Evolutionary conservation across 2,797 vertebrate species (phyloP), one percentile per base, ranked within the genome.

Genomic region (Sarcoramphus papa): DNA sequence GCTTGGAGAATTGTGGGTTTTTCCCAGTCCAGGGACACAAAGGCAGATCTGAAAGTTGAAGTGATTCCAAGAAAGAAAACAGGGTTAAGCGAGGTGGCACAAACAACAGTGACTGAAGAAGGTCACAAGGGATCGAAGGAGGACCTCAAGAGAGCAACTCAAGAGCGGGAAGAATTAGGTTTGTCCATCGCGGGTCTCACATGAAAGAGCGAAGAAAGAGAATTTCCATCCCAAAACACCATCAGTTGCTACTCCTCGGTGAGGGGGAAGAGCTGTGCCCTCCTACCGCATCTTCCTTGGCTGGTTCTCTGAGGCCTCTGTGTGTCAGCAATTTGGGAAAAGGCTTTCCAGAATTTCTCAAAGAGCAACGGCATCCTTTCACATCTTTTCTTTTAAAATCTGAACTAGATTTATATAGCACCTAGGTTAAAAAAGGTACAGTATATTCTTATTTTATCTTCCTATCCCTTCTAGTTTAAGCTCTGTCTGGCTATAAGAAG

Each of bases 161-260:
- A 90, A 51, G 35, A 80, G 41, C 0, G 0, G 15, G 22, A 92
- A 79, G 59, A 93, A 75, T 27, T 12, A 90, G 43, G 37, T 51
- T 88, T 77, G 41, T 72, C 62, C 47, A 75, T 25, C 0, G 0
- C 2, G 5, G 20, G 16, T 50, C 69, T 70, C 75, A 64, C 28
- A 72, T 14, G 23, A 65, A 85, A 94, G 35, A 83, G 41, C 50
- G 65, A 40, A 79, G 45, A 74, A 51, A 45, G 24, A 15, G 7
- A 63, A 91, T 73, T 88, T 88, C 40, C 56, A 56, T 43, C 76
- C 69, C 79, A 78, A 77, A 93, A 47, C 65, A 84, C 27, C 37
- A 59, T 20, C 0, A 0, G 41, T 68, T 0, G 0, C 41, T 86
- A 50, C 20, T 72, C 62, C 25, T 51, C 12, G 22, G 65, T 10